Conservation (phyloP, 2,113 vertebrate genomes). For the Chlamydotis undulata region DNA sequence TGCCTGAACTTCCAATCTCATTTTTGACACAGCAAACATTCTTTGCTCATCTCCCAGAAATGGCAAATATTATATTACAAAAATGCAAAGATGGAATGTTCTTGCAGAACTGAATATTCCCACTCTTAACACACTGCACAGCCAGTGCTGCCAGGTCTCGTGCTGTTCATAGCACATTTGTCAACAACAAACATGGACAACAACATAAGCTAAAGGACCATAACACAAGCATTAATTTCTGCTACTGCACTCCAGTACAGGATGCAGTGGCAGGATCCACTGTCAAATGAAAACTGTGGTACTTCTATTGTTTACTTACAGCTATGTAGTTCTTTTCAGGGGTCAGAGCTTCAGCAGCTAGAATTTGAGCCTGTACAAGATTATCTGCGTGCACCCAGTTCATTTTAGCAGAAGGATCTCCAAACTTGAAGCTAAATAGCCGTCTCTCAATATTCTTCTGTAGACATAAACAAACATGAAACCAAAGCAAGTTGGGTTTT, state of each 20-base stretch:
- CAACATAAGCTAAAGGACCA: neutral
- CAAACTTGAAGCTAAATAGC: conserved; percentile 86
- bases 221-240: neutral
- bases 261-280: neutral
- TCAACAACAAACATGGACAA: neutral
- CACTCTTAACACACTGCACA: neutral
- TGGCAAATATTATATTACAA: neutral
- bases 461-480: neutral
- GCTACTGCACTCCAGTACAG: neutral
- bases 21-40: neutral
- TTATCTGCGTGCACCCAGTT: conserved; percentile 95
- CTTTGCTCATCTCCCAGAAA: neutral
- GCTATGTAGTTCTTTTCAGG: conserved; percentile 79
- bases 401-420: conserved; percentile 80
- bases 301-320: conserved; percentile 75
- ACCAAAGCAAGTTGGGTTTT: neutral
- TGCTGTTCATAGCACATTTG: neutral
- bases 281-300: neutral
- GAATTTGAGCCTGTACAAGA: conserved; percentile 85
- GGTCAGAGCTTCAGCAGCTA: conserved; percentile 87
- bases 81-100: neutral
- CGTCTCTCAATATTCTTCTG: conserved; percentile 87
- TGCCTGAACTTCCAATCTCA: neutral
- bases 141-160: neutral
- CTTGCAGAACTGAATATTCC: neutral